A percentile compares a stretch with the other conserved stretches of the same genome.
Evolutionary conservation across 2,797 vertebrate species (phyloP).

Genomic region (Phyllotis vaccarum): DNA sequence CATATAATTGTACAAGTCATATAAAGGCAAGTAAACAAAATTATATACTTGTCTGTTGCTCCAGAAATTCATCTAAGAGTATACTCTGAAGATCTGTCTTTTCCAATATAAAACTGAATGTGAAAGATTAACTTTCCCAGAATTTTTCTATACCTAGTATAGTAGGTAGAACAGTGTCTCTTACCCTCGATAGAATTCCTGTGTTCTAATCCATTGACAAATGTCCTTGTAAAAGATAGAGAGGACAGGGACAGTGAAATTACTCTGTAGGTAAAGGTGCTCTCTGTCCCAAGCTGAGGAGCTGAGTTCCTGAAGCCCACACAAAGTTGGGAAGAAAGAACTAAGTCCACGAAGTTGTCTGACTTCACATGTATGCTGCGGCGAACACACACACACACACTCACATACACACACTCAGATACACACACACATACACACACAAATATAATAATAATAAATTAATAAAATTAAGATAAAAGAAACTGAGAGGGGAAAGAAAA

Average conservation of each 20-base stretch:
- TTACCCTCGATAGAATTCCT: background rate
- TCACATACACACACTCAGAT: background rate
- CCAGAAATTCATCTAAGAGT: constrained; percentile 18
- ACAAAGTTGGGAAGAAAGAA: background rate
- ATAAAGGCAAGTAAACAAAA: background rate
- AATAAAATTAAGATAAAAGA: background rate
- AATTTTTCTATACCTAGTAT: background rate
- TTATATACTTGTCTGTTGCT: constrained; percentile 30
- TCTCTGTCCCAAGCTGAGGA: background rate
- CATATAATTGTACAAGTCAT: background rate
- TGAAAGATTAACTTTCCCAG: background rate
- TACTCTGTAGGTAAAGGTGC: background rate
- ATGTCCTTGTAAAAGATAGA: constrained; percentile 2
- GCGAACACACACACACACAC: background rate
- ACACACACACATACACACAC: background rate
- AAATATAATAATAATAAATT: background rate
- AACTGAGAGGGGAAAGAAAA: background rate
- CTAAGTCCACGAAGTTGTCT: background rate
- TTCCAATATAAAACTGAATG: background rate
- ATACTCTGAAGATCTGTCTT: background rate
- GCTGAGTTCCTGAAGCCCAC: background rate
- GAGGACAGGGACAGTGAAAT: background rate
- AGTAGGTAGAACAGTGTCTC: background rate
- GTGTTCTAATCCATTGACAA: background rate
- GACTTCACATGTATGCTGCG: background rate